Conservation (phyloP, 2,113 vertebrate species). For the Colius striatus region DNA sequence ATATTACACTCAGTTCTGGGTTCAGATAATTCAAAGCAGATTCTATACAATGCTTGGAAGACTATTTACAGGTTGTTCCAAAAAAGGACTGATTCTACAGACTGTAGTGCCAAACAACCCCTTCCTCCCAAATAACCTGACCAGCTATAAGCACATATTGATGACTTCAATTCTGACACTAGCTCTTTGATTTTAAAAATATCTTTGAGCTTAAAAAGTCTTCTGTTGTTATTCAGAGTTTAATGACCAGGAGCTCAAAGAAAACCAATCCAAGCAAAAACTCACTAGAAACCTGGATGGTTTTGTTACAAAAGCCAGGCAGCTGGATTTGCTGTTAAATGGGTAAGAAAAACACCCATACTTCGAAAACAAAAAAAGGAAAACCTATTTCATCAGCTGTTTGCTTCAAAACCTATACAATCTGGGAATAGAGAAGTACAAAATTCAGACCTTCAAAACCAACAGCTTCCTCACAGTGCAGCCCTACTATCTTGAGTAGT, state of each 20-base stretch:
- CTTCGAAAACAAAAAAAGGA: background rate
- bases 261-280: constrained; percentile 1
- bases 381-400: background rate
- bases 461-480: background rate
- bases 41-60: background rate
- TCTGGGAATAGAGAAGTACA: background rate
- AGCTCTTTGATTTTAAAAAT: background rate
- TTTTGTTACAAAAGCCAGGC: background rate
- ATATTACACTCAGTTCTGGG: background rate
- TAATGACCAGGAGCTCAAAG: background rate
- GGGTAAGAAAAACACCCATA: background rate
- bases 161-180: background rate
- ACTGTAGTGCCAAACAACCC: background rate
- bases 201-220: background rate
- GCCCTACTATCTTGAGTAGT: background rate
- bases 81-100: background rate
- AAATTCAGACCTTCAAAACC: background rate
- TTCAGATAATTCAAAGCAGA: background rate
- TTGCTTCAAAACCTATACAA: background rate
- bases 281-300: background rate
- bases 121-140: background rate
- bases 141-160: background rate
- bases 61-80: background rate
- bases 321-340: background rate
- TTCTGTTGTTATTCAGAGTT: background rate